A percentile compares a stretch with the other conserved stretches of the same genome.
phyloP scores from a whole-genome alignment of 2,113 vertebrate species.

The Odontophorus gujanensis region DNA sequence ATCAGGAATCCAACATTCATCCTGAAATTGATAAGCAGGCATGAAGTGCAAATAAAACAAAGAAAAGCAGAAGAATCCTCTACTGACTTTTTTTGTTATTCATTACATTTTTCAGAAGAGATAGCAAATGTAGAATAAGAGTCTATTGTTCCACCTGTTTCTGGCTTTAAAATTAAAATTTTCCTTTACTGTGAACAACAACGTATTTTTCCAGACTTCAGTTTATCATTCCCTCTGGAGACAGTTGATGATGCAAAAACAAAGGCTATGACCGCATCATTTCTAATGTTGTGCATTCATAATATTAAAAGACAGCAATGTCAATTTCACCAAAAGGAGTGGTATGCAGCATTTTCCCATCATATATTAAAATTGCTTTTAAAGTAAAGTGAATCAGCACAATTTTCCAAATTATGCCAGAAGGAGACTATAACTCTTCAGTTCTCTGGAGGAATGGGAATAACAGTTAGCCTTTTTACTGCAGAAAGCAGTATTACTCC shows the following conservation, averaged over 20 bases:
- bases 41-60: background rate
- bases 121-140: background rate
- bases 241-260: background rate
- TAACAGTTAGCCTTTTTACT: background rate
- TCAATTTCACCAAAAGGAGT: background rate
- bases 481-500: slow-evolving; percentile 7
- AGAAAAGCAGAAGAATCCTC: background rate
- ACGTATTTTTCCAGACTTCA: background rate
- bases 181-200: background rate
- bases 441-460: slow-evolving; percentile 28
- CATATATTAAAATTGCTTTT: background rate
- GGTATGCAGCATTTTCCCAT: background rate
- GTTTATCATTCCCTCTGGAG: background rate
- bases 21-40: background rate
- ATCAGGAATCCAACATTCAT: background rate
- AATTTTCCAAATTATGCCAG: slow-evolving; percentile 33
- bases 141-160: background rate
- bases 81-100: background rate
- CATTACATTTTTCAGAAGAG: background rate
- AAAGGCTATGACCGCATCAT: background rate
- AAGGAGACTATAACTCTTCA: slow-evolving; percentile 27
- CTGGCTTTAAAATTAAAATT: background rate
- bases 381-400: background rate
- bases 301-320: background rate
- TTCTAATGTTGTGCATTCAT: background rate